These are phyloP conservation scores for Ascidia mentula DNA, from an alignment of 23 tunicate genomes.

Conservation along the genomic window DNA sequence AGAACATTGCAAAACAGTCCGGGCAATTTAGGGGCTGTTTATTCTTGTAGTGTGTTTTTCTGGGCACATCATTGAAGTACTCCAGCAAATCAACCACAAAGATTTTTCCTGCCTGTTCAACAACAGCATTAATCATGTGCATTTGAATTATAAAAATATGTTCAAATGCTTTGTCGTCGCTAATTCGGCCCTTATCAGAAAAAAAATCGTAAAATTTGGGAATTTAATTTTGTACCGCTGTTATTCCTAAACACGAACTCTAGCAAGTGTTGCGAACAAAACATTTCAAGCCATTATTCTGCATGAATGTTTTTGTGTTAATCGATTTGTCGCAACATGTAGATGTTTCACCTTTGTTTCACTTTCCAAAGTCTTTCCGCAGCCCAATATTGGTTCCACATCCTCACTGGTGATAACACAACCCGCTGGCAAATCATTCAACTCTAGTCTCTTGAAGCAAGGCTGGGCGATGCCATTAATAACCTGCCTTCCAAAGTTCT, in stretches of 20 bases:
- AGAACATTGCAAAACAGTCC: conserved; percentile 30
- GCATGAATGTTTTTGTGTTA: no score
- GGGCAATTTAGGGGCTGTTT: background rate
- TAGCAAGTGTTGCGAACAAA: no score
- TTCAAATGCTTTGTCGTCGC: no score
- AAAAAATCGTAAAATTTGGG: no score
- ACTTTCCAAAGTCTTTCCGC: background rate
- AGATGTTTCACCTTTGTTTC: background rate
- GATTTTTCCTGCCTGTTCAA: conserved; percentile 10
- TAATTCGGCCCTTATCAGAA: no score
- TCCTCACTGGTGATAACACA: background rate
- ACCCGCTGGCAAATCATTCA: background rate
- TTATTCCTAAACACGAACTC: no score
- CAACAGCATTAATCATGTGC: no score
- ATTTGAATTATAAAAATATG: no score
- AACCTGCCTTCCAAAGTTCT: conserved; percentile 40
- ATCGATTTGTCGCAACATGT: no score
- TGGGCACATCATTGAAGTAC: background rate
- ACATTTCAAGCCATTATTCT: no score
- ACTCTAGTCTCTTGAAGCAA: background rate
- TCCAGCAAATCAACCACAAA: background rate
- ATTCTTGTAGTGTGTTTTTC: background rate
- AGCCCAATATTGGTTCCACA: background rate
- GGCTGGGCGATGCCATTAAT: conserved; percentile 57
- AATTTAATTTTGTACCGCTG: no score